Evolutionary conservation across 1,140 invertebrate species (phyloP), one percentile per base, ranked within the genome.

Genomic region (Helicoverpa zea): DNA sequence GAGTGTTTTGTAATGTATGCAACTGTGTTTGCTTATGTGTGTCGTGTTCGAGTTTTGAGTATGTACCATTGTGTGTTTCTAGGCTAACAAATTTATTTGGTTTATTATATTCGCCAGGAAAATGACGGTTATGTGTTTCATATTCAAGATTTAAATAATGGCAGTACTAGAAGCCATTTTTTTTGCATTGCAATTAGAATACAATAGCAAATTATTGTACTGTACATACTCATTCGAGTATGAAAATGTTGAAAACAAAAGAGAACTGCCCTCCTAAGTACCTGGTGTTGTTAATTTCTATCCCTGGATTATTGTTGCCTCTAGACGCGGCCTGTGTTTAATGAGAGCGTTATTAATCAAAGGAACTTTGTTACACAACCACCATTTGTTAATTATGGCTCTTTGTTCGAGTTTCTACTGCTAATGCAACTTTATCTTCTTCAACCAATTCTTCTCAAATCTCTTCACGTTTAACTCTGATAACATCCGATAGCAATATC

Each of bases 11-110:
- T 14, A 76, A 63, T n/a, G 18, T n/a, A 9, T 14, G 12, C 12
- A 76, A 63, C 30, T 51, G 5, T 47, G 59, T 64, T 9, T 23
- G 18, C 35, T 63, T 64, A 64, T 35, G 30, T 11, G 43, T 77
- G 74, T 77, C 30, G 64, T 29, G 54, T 76, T 63, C 43, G 47
- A 77, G 47, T 51, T 35, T 61, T 68, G 43, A 68, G 49, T 68
- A 18, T 43, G 18, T 43, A 23, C 29, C 29, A 61, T 58, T 43
- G 16, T 61, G 58, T 13, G 9, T 61, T 29, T 58, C 52, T 43
- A 30, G 3, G 35, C n/a, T 43, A 43, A 9, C 35, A 9, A 43
- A 7, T 35, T 7, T 43, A 9, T 43, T 43, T 43, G 5, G 35
- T 43, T 43, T 9, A 43, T 43, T 43, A 1, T 43, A 7, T 43